Percentiles rank a stretch among this genome's conserved stretches.
Evolutionary conservation across 2,888 invertebrate species (phyloP).

Genomic region (Meganola albula): DNA sequence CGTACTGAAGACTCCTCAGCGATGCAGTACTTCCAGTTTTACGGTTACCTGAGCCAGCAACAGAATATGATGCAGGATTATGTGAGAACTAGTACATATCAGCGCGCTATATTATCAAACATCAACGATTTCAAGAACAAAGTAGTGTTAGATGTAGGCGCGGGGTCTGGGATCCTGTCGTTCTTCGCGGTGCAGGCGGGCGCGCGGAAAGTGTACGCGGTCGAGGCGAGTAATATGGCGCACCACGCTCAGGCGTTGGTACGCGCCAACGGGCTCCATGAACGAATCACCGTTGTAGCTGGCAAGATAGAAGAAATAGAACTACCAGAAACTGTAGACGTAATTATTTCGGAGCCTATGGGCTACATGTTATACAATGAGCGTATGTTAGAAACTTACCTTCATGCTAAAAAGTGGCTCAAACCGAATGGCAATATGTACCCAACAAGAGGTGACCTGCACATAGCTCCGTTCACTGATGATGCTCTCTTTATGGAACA

Average conservation of each 20-base stretch:
- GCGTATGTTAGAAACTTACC: slow-evolving; percentile 98
- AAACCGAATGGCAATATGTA: slow-evolving; percentile 97
- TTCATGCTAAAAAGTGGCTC: slow-evolving; percentile 99
- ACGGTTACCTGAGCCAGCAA: slow-evolving; percentile 98
- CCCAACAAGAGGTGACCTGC: slow-evolving; percentile 96
- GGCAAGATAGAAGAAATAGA: slow-evolving; percentile 99
- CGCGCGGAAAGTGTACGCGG: slow-evolving; percentile 96
- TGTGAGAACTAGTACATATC: slow-evolving; percentile 98
- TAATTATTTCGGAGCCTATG: slow-evolving; percentile 99
- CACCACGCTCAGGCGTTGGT: slow-evolving; percentile 95
- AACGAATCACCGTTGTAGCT: slow-evolving; percentile 93
- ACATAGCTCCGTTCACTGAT: slow-evolving; percentile 98
- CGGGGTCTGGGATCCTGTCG: slow-evolving; percentile 98
- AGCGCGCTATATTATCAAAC: slow-evolving; percentile 96
- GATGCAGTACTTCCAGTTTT: slow-evolving; percentile 99
- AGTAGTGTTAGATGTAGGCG: slow-evolving; percentile 97
- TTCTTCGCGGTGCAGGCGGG: slow-evolving; percentile 99
- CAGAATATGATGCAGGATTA: slow-evolving; percentile 99
- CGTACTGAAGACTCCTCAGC: slow-evolving; percentile 99
- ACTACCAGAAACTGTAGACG: slow-evolving; percentile 95
- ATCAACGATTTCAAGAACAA: slow-evolving; percentile 93
- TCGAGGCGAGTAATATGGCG: slow-evolving; percentile 99
- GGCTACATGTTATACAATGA: slow-evolving; percentile 99
- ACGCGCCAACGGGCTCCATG: slow-evolving; percentile 90
- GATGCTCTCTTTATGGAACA: slow-evolving; percentile 99